These are phyloP conservation scores for Graphium colonna DNA, from an alignment of 2,888 invertebrate species.

Conservation along the genomic window DNA sequence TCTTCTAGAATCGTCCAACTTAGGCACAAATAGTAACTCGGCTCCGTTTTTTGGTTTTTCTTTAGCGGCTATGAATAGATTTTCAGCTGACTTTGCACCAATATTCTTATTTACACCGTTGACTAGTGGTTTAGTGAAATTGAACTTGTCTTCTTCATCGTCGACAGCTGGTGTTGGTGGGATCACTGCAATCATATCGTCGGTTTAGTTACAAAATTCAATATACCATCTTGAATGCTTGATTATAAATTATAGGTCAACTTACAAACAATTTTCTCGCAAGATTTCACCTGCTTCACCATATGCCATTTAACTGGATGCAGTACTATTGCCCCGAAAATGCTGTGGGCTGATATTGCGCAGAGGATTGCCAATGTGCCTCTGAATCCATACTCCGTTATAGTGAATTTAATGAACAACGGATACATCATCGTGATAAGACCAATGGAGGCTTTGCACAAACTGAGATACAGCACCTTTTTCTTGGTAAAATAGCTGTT, in stretches of 20 bases:
- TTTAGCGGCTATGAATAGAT: slow-evolving; percentile 48
- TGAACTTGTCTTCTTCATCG: slow-evolving; percentile 51
- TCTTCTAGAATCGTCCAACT: slow-evolving; percentile 57
- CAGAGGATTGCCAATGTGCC: slow-evolving; percentile 85
- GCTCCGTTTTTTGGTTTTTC: slow-evolving; percentile 46
- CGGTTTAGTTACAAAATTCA: neutral
- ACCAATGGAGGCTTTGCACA: slow-evolving; percentile 85
- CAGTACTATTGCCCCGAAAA: slow-evolving; percentile 84
- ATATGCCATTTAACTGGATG: slow-evolving; percentile 88
- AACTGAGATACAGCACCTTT: slow-evolving; percentile 84
- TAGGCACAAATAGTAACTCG: slow-evolving; percentile 58
- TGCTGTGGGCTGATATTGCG: slow-evolving; percentile 83
- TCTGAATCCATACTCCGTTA: slow-evolving; percentile 84
- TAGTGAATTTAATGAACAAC: slow-evolving; percentile 81
- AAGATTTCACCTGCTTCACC: slow-evolving; percentile 65
- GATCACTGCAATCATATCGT: slow-evolving; percentile 53
- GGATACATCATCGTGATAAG: slow-evolving; percentile 85
- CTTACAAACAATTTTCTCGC: slow-evolving; percentile 69
- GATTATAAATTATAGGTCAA: neutral
- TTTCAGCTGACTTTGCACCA: slow-evolving; percentile 60
- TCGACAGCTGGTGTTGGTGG: slow-evolving; percentile 68
- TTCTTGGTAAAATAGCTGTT: slow-evolving; percentile 87
- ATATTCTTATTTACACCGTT: slow-evolving; percentile 36
- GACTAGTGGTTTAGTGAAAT: slow-evolving; percentile 43
- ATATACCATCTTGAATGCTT: neutral